These are phyloP conservation scores for Nesospiza acunhae DNA, from an alignment of 2,113 vertebrate genomes.

Conservation along the genomic window DNA sequence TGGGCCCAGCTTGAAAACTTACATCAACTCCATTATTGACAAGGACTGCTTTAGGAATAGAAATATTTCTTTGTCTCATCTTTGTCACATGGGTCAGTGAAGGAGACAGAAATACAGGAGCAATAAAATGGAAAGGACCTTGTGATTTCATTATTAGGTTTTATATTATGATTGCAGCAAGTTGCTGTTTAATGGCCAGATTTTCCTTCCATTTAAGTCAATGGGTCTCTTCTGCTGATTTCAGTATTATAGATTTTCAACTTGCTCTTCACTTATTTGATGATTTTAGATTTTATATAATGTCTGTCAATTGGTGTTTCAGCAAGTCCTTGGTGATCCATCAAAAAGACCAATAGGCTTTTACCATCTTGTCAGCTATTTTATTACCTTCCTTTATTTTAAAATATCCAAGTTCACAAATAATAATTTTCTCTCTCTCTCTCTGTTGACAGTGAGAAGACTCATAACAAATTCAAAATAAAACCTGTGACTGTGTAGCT, in stretches of 20 bases:
- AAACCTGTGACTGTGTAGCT: background rate
- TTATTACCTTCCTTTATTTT: constrained; percentile 43
- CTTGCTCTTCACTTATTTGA: background rate
- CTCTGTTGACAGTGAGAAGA: constrained; percentile 1
- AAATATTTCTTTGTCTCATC: background rate
- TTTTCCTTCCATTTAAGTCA: background rate
- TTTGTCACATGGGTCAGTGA: background rate
- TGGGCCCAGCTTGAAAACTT: background rate
- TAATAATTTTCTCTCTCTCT: background rate
- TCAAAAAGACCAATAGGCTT: constrained; percentile 24
- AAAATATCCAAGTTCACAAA: background rate
- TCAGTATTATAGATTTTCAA: background rate
- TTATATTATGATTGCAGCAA: background rate
- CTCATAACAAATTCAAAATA: constrained; percentile 27
- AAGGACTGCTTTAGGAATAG: background rate
- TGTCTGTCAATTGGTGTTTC: background rate
- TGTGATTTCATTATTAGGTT: background rate
- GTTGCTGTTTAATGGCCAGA: background rate
- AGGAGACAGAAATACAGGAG: background rate
- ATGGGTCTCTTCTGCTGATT: constrained; percentile 3
- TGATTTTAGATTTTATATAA: constrained; percentile 30
- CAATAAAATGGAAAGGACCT: background rate
- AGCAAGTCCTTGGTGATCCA: constrained; percentile 17
- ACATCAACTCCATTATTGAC: background rate
- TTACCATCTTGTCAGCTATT: background rate